Percentiles rank a stretch among this genome's conserved stretches.
These are phyloP conservation scores for Cebidichthys violaceus DNA, from an alignment of 2,113 vertebrate genomes.

Conservation along the genomic window DNA sequence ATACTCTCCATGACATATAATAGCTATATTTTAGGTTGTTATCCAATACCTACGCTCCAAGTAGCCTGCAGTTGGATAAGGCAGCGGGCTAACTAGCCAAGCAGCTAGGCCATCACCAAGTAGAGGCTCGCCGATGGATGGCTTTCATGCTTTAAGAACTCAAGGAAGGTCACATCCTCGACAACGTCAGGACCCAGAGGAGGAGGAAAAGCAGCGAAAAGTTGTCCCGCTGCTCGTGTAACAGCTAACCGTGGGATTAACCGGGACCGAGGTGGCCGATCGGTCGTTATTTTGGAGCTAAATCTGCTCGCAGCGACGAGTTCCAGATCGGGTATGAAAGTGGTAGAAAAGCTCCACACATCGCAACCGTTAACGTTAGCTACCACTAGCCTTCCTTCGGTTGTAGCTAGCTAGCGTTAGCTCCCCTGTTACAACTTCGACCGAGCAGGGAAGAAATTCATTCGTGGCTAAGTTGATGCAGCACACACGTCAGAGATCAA, in stretches of 20 bases:
- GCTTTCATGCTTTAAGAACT: conserved; percentile 70
- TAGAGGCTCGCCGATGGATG: conserved; percentile 77
- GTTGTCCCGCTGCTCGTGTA: conserved; percentile 14
- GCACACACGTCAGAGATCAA: background rate
- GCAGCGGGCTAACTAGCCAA: conserved; percentile 69
- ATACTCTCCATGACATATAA: background rate
- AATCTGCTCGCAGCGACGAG: conserved; percentile 13
- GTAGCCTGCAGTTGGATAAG: background rate
- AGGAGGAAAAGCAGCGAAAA: conserved; percentile 57
- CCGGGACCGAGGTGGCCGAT: accelerated
- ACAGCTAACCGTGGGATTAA: accelerated
- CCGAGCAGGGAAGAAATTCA: conserved; percentile 20
- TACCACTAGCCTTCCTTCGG: conserved; percentile 58
- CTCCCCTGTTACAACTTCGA: conserved; percentile 63
- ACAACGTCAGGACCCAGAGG: conserved; percentile 64
- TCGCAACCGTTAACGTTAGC: conserved; percentile 63
- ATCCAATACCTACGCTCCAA: background rate
- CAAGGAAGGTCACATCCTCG: conserved; percentile 83
- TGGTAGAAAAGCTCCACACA: conserved; percentile 69
- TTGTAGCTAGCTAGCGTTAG: conserved; percentile 57
- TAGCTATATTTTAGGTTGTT: background rate
- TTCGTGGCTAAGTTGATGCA: no score
- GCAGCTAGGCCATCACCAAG: conserved; percentile 77
- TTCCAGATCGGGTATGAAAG: conserved; percentile 57
- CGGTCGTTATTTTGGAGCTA: background rate